These are phyloP conservation scores for Oscheius sp. DNA, from an alignment of 2,888 invertebrate species.

Conservation along the genomic window DNA sequence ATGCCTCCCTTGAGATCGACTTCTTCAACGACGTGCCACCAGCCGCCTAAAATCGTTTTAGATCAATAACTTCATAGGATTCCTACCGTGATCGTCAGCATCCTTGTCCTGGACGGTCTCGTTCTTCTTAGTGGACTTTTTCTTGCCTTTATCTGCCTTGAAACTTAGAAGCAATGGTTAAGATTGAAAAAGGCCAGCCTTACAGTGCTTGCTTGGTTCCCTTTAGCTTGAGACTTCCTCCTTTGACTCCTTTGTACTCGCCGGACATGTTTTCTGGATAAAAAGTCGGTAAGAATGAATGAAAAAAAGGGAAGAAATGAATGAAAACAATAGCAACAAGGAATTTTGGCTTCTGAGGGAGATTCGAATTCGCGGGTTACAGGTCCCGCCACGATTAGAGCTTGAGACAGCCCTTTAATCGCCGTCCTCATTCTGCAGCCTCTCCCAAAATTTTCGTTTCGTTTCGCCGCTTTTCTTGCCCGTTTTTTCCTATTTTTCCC, in stretches of 20 bases:
- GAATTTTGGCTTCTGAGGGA: neutral
- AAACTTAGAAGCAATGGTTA: constrained; percentile 54
- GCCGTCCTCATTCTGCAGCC: neutral
- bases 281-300: neutral
- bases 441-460: no score
- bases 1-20: constrained; percentile 69
- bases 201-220: constrained; percentile 66
- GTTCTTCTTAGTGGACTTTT: constrained; percentile 51
- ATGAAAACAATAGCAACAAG: neutral
- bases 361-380: neutral
- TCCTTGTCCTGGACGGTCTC: constrained; percentile 58
- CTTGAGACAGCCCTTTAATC: neutral
- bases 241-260: constrained; percentile 61
- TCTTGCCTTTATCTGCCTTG: constrained; percentile 62
- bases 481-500: no score
- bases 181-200: constrained; percentile 40
- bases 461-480: no score
- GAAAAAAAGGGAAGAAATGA: neutral
- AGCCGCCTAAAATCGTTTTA: constrained; percentile 61
- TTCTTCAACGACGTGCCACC: constrained; percentile 68
- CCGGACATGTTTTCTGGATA: constrained; percentile 31
- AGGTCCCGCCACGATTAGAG: constrained; percentile 3
- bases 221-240: constrained; percentile 69
- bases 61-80: neutral
- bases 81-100: constrained; percentile 57